Conservation (phyloP, 2,113 vertebrate genomes). For the Notechis scutatus region DNA sequence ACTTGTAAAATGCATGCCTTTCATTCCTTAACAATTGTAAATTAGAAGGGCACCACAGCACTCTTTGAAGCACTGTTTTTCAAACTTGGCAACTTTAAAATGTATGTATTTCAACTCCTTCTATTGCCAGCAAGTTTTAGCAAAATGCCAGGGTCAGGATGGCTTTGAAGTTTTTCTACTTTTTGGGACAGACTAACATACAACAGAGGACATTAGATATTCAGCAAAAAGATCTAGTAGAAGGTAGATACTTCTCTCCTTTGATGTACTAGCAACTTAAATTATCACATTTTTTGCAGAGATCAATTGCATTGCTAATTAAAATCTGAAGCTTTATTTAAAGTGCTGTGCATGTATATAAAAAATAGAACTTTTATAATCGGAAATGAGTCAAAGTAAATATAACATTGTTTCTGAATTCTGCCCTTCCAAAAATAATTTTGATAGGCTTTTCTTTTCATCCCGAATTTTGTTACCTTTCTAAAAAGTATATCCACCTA, state of each 20-base stretch:
- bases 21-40: background rate
- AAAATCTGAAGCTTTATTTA: background rate
- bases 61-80: background rate
- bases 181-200: background rate
- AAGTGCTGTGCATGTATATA: background rate
- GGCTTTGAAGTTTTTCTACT: background rate
- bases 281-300: background rate
- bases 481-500: constrained; percentile 36
- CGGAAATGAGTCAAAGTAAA: background rate
- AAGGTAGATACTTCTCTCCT: background rate
- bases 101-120: background rate
- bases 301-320: background rate
- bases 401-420: background rate
- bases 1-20: background rate
- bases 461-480: constrained; percentile 26
- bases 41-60: background rate
- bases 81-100: background rate
- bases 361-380: background rate
- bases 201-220: background rate
- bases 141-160: background rate
- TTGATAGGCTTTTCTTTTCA: constrained; percentile 34
- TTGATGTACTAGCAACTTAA: background rate
- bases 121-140: background rate
- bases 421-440: background rate
- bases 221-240: background rate